Base-by-base conservation (phyloP, 1,140 invertebrate genomes). In the Vanessa atalanta region DNA sequence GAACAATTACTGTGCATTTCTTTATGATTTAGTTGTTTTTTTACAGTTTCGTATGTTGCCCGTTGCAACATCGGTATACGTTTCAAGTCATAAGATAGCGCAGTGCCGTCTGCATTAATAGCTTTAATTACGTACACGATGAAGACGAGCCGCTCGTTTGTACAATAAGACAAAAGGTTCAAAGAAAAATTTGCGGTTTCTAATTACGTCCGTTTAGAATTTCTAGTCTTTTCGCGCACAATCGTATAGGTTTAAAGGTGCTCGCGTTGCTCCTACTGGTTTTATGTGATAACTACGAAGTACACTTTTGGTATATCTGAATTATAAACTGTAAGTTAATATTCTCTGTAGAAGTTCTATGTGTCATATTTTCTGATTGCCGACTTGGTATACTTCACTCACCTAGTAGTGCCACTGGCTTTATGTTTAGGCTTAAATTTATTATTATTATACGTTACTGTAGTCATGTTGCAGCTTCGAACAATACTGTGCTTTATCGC, bases 401-500 rank as follows among this genome's bases (percentile, higher is more conserved):
- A 87, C 80, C 81, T 87, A 80, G 83, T 88, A 86, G 88, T 89
- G 89, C 88, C 89, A 88, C 89, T 90, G 90, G 91, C 91, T 89
- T 87, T 83, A 83, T 87, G 74, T 84, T 83, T 90, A 88, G 83
- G 85, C 89, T 86, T 81, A 84, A 75, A 67, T 80, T 85, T 83
- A 81, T 85, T 79, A 83, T 60, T 60, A 26, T 86, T 83, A 82
- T 84, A 85, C 70, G 76, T 85, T 85, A 86, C 74, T 83, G 86
- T 89, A 92, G 88, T 89, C 85, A 88, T 81, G 88, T 93, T 91
- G 89, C 91, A 93, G 91, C 91, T 93, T 91, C 78, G 90, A 93
- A 90, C 91, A 93, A 90, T 77, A 77, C 83, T 87, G 86, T 90
- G 89, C 89, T 93, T 91, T 93, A 91, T 83, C 82, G 89, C 88